A percentile compares a stretch with the other conserved stretches of the same genome.
These are phyloP conservation scores for Syngnathoides biaculeatus DNA, from an alignment of 2,113 vertebrate species.

Conservation along the genomic window DNA sequence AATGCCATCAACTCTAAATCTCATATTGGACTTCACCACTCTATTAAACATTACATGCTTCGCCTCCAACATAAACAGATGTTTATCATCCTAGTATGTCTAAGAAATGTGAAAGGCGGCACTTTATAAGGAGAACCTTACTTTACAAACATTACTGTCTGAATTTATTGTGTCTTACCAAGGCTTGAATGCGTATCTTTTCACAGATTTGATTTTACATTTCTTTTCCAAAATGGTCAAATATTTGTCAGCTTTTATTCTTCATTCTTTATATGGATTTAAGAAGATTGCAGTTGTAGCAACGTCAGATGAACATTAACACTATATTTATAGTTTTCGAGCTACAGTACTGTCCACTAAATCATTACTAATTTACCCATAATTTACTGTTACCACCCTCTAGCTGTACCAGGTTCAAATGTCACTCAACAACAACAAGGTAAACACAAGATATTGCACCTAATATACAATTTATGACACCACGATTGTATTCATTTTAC, in stretches of 20 bases:
- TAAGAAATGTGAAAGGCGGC: too few species aligned
- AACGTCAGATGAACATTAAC: not conserved
- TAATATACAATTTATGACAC: not conserved
- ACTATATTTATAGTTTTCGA: not conserved
- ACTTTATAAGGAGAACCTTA: not conserved
- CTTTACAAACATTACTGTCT: not conserved
- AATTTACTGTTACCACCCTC: not conserved
- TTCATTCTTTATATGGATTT: not conserved
- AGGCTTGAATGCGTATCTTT: not conserved
- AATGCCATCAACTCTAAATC: conserved; percentile 23
- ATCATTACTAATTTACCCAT: not conserved
- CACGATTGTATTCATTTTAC: not conserved
- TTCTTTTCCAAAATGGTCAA: not conserved
- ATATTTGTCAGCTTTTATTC: not conserved
- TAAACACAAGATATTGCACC: not conserved
- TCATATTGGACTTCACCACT: not conserved
- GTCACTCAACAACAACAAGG: not conserved
- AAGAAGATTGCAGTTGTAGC: not conserved
- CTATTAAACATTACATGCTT: not conserved
- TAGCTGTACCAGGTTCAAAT: not conserved
- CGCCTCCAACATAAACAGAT: not conserved
- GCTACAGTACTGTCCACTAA: too few species aligned
- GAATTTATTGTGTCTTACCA: not conserved
- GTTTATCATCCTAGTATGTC: too few species aligned
- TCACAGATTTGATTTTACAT: not conserved